These are phyloP conservation scores for Dreissena rostriformis DNA, from an alignment of 1,140 invertebrate species.

Conservation along the genomic window DNA sequence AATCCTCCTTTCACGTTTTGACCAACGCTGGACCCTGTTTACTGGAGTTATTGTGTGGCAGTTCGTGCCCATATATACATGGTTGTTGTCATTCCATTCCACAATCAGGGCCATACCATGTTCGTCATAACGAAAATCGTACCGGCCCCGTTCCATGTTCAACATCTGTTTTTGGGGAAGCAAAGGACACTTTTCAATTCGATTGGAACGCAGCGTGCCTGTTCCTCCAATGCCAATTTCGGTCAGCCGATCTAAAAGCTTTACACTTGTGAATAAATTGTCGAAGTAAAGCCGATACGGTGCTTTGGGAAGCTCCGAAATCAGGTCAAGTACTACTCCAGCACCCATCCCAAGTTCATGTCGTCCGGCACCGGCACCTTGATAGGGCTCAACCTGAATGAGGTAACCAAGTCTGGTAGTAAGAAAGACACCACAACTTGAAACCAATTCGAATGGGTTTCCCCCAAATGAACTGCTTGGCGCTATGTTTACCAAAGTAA, in stretches of 20 bases:
- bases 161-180: too few species aligned
- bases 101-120: too few species aligned
- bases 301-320: slow-evolving; percentile 39
- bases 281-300: slow-evolving; percentile 45
- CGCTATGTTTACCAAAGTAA: background rate
- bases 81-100: slow-evolving; percentile 28
- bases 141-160: too few species aligned
- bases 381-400: slow-evolving; percentile 55
- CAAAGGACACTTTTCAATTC: slow-evolving; percentile 19
- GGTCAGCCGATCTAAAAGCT: slow-evolving; percentile 25
- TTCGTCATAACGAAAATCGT: too few species aligned
- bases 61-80: slow-evolving; percentile 15
- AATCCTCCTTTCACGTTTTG: slow-evolving; percentile 1
- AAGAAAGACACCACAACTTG: slow-evolving; percentile 50
- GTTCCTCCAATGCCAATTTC: slow-evolving; percentile 13
- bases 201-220: slow-evolving; percentile 17
- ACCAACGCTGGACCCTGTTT: slow-evolving; percentile 9
- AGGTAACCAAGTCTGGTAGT: slow-evolving; percentile 49
- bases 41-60: background rate
- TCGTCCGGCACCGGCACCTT: slow-evolving; percentile 40
- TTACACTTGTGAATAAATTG: slow-evolving; percentile 53
- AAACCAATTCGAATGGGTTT: slow-evolving; percentile 30
- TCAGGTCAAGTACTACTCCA: slow-evolving; percentile 46
- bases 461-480: slow-evolving; percentile 26
- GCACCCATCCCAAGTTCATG: slow-evolving; percentile 16